These are phyloP conservation scores for Yponomeuta evonymella DNA, from an alignment of 2,888 invertebrate species.

Conservation along the genomic window DNA sequence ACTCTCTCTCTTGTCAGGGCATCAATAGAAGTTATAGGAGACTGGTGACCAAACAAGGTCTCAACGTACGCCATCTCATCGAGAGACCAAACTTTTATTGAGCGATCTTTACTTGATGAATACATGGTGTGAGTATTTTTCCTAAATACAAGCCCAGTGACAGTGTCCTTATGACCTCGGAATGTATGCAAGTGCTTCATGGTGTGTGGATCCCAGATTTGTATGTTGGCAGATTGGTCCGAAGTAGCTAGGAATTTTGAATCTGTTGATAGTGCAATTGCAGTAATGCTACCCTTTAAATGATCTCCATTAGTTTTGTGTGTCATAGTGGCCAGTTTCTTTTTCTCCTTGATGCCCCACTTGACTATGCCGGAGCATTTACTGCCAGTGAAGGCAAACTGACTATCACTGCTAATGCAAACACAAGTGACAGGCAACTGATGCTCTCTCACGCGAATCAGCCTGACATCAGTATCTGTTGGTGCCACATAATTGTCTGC, in stretches of 20 bases:
- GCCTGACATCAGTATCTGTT: conserved; percentile 48
- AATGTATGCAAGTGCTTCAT: conserved; percentile 87
- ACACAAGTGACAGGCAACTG: conserved; percentile 87
- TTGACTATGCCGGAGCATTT: conserved; percentile 93
- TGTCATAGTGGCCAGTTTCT: conserved; percentile 75
- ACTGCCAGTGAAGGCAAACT: conserved; percentile 86
- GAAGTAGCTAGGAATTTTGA: conserved; percentile 84
- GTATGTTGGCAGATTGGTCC: conserved; percentile 78
- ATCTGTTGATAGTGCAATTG: conserved; percentile 86
- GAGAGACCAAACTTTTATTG: conserved; percentile 95
- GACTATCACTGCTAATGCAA: conserved; percentile 84
- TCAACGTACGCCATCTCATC: conserved; percentile 98
- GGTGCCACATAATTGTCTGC: conserved; percentile 76
- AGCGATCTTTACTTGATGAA: conserved; percentile 84
- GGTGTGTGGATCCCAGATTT: conserved; percentile 89
- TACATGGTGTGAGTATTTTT: conserved; percentile 90
- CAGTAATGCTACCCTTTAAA: conserved; percentile 73
- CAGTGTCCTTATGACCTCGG: conserved; percentile 83
- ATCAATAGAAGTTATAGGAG: conserved; percentile 90
- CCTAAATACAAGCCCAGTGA: conserved; percentile 89
- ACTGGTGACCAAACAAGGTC: conserved; percentile 96
- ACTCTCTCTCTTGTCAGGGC: conserved; percentile 90
- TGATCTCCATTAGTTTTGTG: conserved; percentile 59
- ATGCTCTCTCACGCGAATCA: conserved; percentile 86
- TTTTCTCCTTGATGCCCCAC: conserved; percentile 83